Evolutionary conservation across 2,797 vertebrate genomes (phyloP).

Genomic region (Heterohyrax brucei): DNA sequence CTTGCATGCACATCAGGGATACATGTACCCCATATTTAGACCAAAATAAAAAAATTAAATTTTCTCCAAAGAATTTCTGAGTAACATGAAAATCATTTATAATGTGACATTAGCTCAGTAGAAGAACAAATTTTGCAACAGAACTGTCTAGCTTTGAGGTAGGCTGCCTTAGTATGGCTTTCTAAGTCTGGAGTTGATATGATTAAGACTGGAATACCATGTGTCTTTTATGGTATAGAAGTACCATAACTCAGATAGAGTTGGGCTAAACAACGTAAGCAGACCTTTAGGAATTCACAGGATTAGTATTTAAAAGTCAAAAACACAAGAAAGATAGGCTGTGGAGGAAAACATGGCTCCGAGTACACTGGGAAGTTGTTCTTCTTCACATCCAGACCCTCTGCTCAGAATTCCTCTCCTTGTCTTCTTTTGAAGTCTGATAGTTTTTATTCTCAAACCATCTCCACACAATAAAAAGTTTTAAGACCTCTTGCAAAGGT

Average conservation of each 20-base stretch:
- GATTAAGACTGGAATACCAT: background rate
- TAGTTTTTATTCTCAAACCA: background rate
- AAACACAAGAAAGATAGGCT: background rate
- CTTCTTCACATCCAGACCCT: background rate
- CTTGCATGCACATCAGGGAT: background rate
- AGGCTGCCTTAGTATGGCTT: background rate
- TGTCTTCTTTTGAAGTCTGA: background rate
- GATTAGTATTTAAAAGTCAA: conserved; percentile 5
- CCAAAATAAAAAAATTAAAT: conserved; percentile 32
- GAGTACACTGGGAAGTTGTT: conserved; percentile 15
- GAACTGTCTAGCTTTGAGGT: background rate
- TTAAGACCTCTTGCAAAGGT: background rate
- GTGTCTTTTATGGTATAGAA: background rate
- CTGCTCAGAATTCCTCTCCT: background rate
- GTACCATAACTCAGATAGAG: background rate
- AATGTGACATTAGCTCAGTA: background rate
- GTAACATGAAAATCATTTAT: conserved; percentile 19
- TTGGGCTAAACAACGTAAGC: background rate
- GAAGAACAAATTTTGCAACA: background rate
- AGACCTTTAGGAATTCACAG: background rate
- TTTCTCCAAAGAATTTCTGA: background rate
- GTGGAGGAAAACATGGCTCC: background rate
- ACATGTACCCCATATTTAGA: conserved; percentile 17
- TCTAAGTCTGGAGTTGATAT: background rate
- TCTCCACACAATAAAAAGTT: background rate